A percentile compares a stretch with the other conserved stretches of the same genome.
Evolutionary conservation across 2,888 invertebrate species (phyloP).

Genomic region (Cyaniris semiargus): DNA sequence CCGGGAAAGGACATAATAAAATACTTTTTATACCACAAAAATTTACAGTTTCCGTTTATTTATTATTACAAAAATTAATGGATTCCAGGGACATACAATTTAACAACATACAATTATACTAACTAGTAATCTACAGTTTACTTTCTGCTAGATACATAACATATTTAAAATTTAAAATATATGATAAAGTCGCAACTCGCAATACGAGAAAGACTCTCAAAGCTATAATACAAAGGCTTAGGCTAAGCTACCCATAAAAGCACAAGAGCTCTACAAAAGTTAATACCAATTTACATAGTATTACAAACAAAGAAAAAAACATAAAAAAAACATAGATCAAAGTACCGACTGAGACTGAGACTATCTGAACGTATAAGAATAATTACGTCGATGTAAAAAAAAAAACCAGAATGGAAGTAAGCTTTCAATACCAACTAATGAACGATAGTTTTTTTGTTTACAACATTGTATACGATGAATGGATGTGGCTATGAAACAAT

Average conservation of each 20-base stretch:
- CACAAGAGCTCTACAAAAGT: slow-evolving; percentile 8
- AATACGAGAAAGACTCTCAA: background rate
- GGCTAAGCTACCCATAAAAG: background rate
- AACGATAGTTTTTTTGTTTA: slow-evolving; percentile 57
- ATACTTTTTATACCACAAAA: too few relatives aligned
- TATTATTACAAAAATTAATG: too few relatives aligned
- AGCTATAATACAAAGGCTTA: background rate
- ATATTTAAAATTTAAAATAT: background rate
- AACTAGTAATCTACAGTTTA: too few relatives aligned
- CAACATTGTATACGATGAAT: background rate
- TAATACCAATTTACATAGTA: slow-evolving; percentile 1
- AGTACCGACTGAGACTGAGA: slow-evolving; percentile 29
- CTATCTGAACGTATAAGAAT: slow-evolving; percentile 52
- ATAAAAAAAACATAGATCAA: background rate
- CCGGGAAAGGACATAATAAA: too few relatives aligned
- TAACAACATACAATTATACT: too few relatives aligned
- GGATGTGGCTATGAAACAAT: slow-evolving; percentile 3
- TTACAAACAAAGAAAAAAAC: slow-evolving; percentile 2
- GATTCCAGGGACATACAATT: too few relatives aligned
- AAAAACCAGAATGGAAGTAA: slow-evolving; percentile 56
- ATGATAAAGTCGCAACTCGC: background rate
- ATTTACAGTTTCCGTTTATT: too few relatives aligned
- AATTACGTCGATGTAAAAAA: slow-evolving; percentile 61
- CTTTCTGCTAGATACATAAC: too few relatives aligned
- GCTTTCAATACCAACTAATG: slow-evolving; percentile 76